Evolutionary conservation across 1,140 invertebrate genomes (phyloP).

Genomic region (Heliconius himera): DNA sequence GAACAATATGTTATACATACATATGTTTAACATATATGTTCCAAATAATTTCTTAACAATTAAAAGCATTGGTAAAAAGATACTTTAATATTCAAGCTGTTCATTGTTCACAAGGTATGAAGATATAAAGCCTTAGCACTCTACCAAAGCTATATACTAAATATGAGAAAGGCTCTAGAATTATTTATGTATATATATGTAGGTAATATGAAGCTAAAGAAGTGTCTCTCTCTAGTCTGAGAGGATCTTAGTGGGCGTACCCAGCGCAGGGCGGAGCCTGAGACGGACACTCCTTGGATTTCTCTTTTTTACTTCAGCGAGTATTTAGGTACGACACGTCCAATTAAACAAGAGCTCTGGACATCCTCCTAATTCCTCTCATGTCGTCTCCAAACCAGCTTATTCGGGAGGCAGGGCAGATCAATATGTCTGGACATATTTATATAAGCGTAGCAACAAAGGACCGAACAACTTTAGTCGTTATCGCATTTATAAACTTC

Average conservation of each 20-base stretch:
- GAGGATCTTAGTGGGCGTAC: slow-evolving; percentile 70
- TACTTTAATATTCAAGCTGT: background rate
- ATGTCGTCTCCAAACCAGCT: slow-evolving; percentile 15
- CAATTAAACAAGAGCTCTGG: slow-evolving; percentile 58
- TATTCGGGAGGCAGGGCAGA: slow-evolving; percentile 38
- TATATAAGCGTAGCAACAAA: slow-evolving; percentile 76
- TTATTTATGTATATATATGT: slow-evolving; percentile 33
- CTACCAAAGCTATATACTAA: slow-evolving; percentile 14
- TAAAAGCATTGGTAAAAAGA: no score
- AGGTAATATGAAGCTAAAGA: slow-evolving; percentile 57
- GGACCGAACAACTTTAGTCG: slow-evolving; percentile 76
- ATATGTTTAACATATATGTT: no score
- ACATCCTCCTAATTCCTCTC: slow-evolving; percentile 42
- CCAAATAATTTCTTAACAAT: no score
- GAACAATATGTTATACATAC: no score
- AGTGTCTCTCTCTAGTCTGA: slow-evolving; percentile 66
- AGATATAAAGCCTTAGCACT: slow-evolving; percentile 12
- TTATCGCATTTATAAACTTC: slow-evolving; percentile 81
- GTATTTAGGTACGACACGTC: slow-evolving; percentile 73
- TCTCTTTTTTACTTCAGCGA: slow-evolving; percentile 77
- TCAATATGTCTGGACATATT: slow-evolving; percentile 61
- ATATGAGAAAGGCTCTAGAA: slow-evolving; percentile 28
- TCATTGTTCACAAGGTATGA: background rate
- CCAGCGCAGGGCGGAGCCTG: slow-evolving; percentile 63
- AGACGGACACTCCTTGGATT: slow-evolving; percentile 75